A percentile compares a stretch with the other conserved stretches of the same genome.
phyloP scores from a whole-genome alignment of 2,888 invertebrate species.

The Stenotaenia linearis region DNA sequence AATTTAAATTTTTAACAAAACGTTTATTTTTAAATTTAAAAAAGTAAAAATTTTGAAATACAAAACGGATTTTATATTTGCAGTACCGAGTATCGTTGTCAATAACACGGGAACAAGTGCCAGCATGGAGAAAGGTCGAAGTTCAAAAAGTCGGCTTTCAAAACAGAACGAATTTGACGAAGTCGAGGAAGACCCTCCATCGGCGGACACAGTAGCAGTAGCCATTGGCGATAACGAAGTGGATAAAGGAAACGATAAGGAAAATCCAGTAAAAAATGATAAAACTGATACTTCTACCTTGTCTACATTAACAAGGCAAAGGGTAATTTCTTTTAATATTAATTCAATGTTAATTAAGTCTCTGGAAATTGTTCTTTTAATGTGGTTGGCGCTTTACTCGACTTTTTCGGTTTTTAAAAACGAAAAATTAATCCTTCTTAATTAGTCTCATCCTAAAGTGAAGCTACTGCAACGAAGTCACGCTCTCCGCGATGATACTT shows the following conservation, averaged over 20 bases:
- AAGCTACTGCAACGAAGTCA: constrained; percentile 70
- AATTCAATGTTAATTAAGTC: background rate
- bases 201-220: constrained; percentile 39
- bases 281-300: constrained; percentile 24
- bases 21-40: background rate
- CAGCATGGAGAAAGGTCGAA: constrained; percentile 36
- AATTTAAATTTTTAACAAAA: background rate
- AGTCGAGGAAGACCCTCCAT: constrained; percentile 43
- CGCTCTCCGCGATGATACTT: constrained; percentile 78
- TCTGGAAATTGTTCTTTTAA: background rate
- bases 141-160: constrained; percentile 40
- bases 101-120: constrained; percentile 40
- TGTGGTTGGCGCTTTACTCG: background rate
- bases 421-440: no score
- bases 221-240: background rate
- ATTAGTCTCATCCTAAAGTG: constrained; percentile 39
- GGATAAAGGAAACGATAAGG: constrained; percentile 8
- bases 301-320: constrained; percentile 24
- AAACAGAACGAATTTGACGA: constrained; percentile 45
- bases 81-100: constrained; percentile 44
- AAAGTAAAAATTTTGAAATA: background rate
- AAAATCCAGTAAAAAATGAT: background rate
- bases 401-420: background rate
- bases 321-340: constrained; percentile 19
- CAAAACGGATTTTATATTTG: background rate